These are phyloP conservation scores for Periparus ater DNA, from an alignment of 2,797 vertebrate genomes.

Conservation along the genomic window DNA sequence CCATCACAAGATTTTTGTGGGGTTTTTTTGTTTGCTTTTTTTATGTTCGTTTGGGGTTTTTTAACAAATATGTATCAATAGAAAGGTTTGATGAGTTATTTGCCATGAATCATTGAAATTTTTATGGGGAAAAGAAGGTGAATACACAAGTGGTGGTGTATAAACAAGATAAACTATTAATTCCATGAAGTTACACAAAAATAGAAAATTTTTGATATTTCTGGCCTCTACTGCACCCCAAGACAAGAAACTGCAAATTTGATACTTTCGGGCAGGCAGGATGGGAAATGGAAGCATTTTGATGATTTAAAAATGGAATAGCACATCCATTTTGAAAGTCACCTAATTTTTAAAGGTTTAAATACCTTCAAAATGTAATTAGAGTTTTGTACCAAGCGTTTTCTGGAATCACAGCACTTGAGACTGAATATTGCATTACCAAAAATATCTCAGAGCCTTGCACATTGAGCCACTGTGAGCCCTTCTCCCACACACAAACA, in stretches of 20 bases:
- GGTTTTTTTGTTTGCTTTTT: too few species aligned
- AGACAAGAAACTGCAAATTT: not conserved
- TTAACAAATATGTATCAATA: not conserved
- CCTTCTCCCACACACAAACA: not conserved
- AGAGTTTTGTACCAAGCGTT: not conserved
- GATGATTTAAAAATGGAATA: not conserved
- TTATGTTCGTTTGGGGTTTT: not conserved
- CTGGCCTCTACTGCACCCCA: not conserved
- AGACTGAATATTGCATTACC: not conserved
- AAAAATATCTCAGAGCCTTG: not conserved
- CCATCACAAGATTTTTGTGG: not conserved
- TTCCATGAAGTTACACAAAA: not conserved
- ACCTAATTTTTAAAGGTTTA: not conserved
- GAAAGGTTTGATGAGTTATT: not conserved
- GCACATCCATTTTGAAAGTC: not conserved
- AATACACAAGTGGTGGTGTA: not conserved
- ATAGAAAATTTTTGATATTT: not conserved
- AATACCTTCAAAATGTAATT: not conserved
- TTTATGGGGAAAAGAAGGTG: not conserved
- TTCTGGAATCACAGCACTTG: not conserved
- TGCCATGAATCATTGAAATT: not conserved
- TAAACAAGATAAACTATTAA: not conserved
- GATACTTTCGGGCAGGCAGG: not conserved
- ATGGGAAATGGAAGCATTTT: not conserved
- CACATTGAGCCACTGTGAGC: not conserved